Base-by-base conservation (phyloP, 2,888 invertebrate genomes). In the Nymphalis polychloros region DNA sequence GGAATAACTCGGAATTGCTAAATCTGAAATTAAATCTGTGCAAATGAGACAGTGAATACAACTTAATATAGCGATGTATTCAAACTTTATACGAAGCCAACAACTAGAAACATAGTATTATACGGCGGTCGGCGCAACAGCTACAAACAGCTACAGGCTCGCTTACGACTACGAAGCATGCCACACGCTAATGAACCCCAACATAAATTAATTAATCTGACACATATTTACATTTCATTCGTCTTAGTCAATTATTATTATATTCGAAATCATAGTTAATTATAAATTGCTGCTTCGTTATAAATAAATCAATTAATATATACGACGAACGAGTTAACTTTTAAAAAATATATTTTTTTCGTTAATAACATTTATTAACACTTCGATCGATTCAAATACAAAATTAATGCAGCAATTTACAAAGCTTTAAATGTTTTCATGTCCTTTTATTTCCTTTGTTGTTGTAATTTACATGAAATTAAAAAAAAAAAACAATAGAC, bases 181-280 rank as follows among this genome's bases (percentile, higher is more conserved):
- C 57, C 64, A 67, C 64, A 64, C 64, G 48, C 59, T 49, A 57
- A 62, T 47, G 49, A 49, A 79, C 78, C 76, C 78, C 76, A 85
- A 85, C 84, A 88, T 90, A 89, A 89, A 85, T 90, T 86, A 89
- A 82, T 84, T 79, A 20, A 86, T 81, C 53, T 31, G 53, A 55
- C 79, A 75, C 79, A 84, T 90, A 90, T 90, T 88, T 90, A 90
- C 90, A 89, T 67, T 67, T 67, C 67, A 69, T 70, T 68, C 47
- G 57, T 31, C 63, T 72, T 69, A 72, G 16, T 59, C 64, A 64
- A 68, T 67, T 78, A 79, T 79, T 68, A 75, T 75, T 75, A 72
- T 57, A 75, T 76, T 65, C 41, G 41, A 61, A 46, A 61, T 72
- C 63, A 69, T 73, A 59, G 6, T 55, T n/a, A 55, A 5, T 31